Base-by-base conservation (phyloP, 2,797 vertebrate species). In the Podargus strigoides region DNA sequence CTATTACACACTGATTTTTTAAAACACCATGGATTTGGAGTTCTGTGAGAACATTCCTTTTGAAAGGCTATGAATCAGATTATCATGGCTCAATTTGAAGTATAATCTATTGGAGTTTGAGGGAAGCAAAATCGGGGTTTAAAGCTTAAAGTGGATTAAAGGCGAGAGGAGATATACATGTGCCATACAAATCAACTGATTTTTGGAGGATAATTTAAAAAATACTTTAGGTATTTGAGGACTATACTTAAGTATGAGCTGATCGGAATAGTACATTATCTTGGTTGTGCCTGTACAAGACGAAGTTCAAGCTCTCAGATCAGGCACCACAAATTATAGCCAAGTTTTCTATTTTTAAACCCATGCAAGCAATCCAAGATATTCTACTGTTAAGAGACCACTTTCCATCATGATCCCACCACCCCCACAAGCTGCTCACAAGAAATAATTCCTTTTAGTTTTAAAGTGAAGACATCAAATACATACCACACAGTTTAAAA, bases 121-220 rank as follows among this genome's bases (percentile, higher is more conserved):
- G 49, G 58, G 64, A 85, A 85, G 74, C 85, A 91, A 96, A 96
- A 85, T 7, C 82, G 34, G 28, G 21, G 68, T 95, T 93, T 96
- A 89, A 86, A 90, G 87, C 87, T 97, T 97, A 93, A 83, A 94
- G 60, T 47, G 81, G 88, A 96, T 97, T 96, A 90, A 92, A 96
- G 69, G 78, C 87, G 42, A 97, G 91, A 91, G 50, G 36, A 85
- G 50, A 69, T 44, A 87, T 13, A 62, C 49, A 79, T 2, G 3
- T 88, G 56, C 69, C 89, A 93, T 11, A 90, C 23, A 56, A 80
- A 94, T 60, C 76, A 95, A 94, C 67, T 68, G 67, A 44, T 76
- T 78, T 83, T 93, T 53, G 32, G 64, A 95, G 49, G 27, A 49
- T 55, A n/a, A 88, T 69, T 95, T 88, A 7, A 85, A 77, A 80